A percentile compares a stretch with the other conserved stretches of the same genome.
Evolutionary conservation across 1,140 invertebrate genomes (phyloP).

Genomic region (Drosophila ohnishii): DNA sequence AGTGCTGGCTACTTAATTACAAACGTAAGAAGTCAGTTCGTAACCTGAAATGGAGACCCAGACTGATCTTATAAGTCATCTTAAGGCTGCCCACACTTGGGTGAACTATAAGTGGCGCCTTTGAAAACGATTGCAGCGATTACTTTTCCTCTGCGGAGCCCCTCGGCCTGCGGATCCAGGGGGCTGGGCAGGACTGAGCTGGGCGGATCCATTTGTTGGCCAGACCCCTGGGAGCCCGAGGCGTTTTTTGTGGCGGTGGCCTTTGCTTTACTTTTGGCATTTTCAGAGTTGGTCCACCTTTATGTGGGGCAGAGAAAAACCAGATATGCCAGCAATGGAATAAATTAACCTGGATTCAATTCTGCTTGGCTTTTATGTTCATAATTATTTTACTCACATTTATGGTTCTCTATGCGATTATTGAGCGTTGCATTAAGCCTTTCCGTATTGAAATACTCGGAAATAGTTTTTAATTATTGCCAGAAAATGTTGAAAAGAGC

Average conservation of each 20-base stretch:
- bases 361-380: neutral
- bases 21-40: neutral
- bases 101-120: constrained; percentile 15
- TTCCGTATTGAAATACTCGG: neutral
- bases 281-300: constrained; percentile 15
- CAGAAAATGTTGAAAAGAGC: neutral
- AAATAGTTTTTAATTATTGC: constrained; percentile 5
- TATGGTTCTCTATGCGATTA: neutral
- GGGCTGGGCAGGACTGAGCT: constrained; percentile 18
- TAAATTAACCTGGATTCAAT: neutral
- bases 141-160: constrained; percentile 33
- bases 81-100: constrained; percentile 14
- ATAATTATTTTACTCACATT: neutral
- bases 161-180: neutral
- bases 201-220: constrained; percentile 29
- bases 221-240: neutral
- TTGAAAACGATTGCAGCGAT: constrained; percentile 30
- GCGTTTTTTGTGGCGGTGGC: constrained; percentile 33
- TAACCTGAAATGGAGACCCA: constrained; percentile 2
- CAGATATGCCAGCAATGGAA: neutral
- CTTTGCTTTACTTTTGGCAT: constrained; percentile 64
- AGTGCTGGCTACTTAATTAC: neutral
- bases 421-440: neutral
- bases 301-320: constrained; percentile 4
- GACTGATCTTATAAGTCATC: constrained; percentile 13